These are phyloP conservation scores for Amphimallon solstitiale DNA, from an alignment of 2,888 invertebrate species.

Conservation along the genomic window DNA sequence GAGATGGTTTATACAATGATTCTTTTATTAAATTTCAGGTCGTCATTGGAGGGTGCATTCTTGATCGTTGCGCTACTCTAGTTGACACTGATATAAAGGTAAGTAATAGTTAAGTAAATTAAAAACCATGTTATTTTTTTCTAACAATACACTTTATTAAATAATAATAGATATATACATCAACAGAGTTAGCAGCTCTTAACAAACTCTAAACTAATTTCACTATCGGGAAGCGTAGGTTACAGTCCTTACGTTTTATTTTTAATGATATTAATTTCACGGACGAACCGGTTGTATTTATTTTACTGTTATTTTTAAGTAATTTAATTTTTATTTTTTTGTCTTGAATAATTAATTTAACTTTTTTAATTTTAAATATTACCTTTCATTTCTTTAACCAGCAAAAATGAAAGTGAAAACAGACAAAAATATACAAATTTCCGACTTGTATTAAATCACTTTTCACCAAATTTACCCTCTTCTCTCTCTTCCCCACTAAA, in stretches of 20 bases:
- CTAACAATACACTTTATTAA: constrained; percentile 64
- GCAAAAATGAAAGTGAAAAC: too few species aligned
- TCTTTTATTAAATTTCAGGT: constrained; percentile 61
- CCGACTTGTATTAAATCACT: constrained; percentile 4
- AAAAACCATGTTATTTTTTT: constrained; percentile 42
- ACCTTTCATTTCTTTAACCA: constrained; percentile 18
- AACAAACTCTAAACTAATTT: constrained; percentile 42
- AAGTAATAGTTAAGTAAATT: not conserved
- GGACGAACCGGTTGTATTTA: not conserved
- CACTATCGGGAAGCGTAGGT: constrained; percentile 43
- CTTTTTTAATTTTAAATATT: constrained; percentile 25
- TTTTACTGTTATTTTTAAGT: not conserved
- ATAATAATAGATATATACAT: constrained; percentile 58
- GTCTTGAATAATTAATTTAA: constrained; percentile 24
- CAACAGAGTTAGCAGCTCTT: constrained; percentile 50
- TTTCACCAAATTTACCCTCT: not conserved
- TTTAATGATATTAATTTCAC: not conserved
- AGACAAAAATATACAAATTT: too few species aligned
- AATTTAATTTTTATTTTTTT: constrained; percentile 4
- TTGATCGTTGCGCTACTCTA: constrained; percentile 77
- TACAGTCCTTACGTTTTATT: constrained; percentile 38
- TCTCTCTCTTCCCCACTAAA: not conserved
- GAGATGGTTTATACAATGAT: too few species aligned
- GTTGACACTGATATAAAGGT: not conserved
- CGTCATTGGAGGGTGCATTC: constrained; percentile 82